Percentiles rank a stretch among this genome's conserved stretches.
These are phyloP conservation scores for Panulirus ornatus DNA, from an alignment of 1,140 invertebrate genomes.

Conservation along the genomic window DNA sequence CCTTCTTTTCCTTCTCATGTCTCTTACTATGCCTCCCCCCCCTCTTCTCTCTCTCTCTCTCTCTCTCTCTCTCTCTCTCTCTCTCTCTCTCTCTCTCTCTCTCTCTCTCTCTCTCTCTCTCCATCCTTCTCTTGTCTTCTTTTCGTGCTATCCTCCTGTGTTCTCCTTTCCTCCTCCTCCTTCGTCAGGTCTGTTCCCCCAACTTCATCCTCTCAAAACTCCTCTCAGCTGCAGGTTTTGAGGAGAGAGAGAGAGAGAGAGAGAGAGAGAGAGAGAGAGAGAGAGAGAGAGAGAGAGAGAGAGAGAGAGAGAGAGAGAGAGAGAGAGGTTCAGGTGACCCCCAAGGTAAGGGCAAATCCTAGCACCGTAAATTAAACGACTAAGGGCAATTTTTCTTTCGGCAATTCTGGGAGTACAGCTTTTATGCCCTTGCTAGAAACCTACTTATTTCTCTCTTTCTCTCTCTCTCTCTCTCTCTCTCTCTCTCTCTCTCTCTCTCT, in stretches of 20 bases:
- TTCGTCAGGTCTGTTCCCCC: too few species aligned
- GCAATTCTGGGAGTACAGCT: too few species aligned
- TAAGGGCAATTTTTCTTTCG: too few species aligned
- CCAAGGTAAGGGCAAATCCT: background rate
- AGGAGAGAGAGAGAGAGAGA: too few species aligned
- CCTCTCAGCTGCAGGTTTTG: too few species aligned
- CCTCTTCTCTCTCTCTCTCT: background rate
- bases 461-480: slow-evolving; percentile 1
- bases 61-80: background rate
- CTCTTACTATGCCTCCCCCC: background rate
- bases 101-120: background rate
- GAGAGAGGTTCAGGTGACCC: too few species aligned
- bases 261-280: background rate
- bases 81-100: background rate
- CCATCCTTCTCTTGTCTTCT: background rate
- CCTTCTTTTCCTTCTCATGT: background rate
- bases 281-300: background rate
- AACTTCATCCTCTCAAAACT: too few species aligned
- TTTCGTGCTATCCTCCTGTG: background rate
- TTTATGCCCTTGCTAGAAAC: too few species aligned
- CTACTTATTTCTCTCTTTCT: background rate
- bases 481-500: slow-evolving; percentile 17
- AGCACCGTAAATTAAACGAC: slow-evolving; percentile 6
- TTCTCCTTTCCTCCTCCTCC: too few species aligned
- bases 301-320: background rate